Evolutionary conservation across 1,140 invertebrate species (phyloP).

Genomic region (Gonioctena quinquepunctata): DNA sequence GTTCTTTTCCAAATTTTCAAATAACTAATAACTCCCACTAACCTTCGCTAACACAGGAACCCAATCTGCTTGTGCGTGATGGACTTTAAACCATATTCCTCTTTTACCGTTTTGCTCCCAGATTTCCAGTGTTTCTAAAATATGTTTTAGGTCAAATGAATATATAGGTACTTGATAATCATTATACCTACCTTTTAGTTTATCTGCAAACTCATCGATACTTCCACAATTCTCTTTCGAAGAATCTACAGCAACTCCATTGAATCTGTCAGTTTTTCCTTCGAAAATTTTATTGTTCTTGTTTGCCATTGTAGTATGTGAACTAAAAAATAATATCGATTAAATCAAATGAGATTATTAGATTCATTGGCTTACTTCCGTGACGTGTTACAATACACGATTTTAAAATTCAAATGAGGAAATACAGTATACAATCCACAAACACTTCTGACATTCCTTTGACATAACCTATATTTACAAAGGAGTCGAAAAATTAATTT

Average conservation of each 20-base stretch:
- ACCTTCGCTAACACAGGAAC: conserved; percentile 77
- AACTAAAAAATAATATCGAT: too few relatives aligned
- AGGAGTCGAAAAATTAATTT: background rate
- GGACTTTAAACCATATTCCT: conserved; percentile 83
- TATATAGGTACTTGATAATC: background rate
- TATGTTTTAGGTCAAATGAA: background rate
- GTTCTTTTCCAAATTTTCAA: too few relatives aligned
- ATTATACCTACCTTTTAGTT: conserved; percentile 66
- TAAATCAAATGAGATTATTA: too few relatives aligned
- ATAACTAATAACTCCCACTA: too few relatives aligned
- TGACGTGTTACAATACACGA: background rate
- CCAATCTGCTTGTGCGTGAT: conserved; percentile 71
- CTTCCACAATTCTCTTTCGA: conserved; percentile 60
- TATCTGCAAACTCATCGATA: conserved; percentile 57
- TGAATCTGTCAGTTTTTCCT: conserved; percentile 68
- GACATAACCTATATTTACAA: background rate
- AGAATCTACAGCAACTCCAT: conserved; percentile 72
- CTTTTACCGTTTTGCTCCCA: conserved; percentile 71
- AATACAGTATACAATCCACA: background rate
- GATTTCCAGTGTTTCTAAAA: conserved; percentile 70
- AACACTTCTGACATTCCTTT: background rate
- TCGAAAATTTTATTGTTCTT: conserved; percentile 5
- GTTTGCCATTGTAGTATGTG: too few relatives aligned
- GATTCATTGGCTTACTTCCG: background rate
- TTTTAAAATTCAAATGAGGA: background rate